Evolutionary conservation across 2,888 invertebrate species (phyloP), one percentile per base, ranked within the genome.

Genomic region (Caenorhabditis becei): DNA sequence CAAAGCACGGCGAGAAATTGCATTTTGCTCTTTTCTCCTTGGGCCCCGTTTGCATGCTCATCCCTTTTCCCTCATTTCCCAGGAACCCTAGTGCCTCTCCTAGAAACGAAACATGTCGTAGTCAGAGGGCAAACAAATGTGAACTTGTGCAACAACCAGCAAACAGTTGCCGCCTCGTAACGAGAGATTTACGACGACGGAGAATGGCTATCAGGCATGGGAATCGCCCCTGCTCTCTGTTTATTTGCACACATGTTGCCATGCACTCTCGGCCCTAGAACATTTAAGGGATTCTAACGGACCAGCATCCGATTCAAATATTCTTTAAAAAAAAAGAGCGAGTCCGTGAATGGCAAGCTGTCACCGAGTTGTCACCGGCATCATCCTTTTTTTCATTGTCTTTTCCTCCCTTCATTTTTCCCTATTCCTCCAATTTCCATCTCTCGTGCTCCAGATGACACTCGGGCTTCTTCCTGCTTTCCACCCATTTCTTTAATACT

Each of bases 1-100:
- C 44, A 63, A 62, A 62, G 71, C 65, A 41, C 20, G 20, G 58
- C 72, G 47, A 62, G 44, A 62, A 72, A 65, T 65, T 72, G 56
- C 56, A 72, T 72, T 65, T 72, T 72, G 63, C 28, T 47, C 47
- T 65, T 54, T 32, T 44, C 23, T 32, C 49, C n/a, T n/a, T n/a
- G n/a, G n/a, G 32, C 8, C 8, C 16, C 41, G 41, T 41, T 41
- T 24, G 8, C 35, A 47, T 54, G 41, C 11, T 44, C 44, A 20
- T 56, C 10, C 14, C 24, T 24, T 53, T 70, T 8, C 23, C 37
- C 20, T 41, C 41, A 37, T 26, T 54, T 8, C 44, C 41, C 24
- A 24, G 8, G 23, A 18, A 41, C 14, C 16, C 14, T 14, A 41
- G 14, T 5, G 35, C n/a, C n/a, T 47, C 51, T 51, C 32, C 20